Conservation (phyloP, 2,113 vertebrate genomes). For the Scartelaos histophorus region DNA sequence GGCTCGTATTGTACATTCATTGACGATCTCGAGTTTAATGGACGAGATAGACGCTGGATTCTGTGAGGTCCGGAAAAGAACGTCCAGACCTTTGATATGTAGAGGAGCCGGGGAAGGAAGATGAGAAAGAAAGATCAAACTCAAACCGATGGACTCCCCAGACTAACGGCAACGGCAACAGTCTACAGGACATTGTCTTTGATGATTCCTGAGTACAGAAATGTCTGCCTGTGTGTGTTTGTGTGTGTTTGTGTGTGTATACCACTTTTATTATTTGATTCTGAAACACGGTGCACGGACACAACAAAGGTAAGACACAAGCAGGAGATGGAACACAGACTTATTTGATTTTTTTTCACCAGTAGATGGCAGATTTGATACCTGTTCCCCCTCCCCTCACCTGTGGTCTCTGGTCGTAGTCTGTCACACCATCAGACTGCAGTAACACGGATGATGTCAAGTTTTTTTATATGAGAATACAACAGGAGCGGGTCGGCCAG, state of each 20-base stretch:
- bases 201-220: no score
- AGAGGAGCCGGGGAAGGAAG: not conserved
- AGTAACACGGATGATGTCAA: no score
- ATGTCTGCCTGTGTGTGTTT: no score
- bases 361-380: no score
- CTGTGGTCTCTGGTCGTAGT: no score
- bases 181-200: no score
- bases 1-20: not conserved
- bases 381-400: no score
- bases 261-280: not conserved
- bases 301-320: not conserved
- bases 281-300: not conserved
- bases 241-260: no score
- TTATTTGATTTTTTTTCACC: no score
- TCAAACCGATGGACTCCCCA: not conserved
- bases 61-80: not conserved
- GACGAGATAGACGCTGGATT: not conserved
- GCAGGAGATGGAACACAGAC: not conserved
- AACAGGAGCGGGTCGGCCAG: no score
- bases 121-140: conserved; percentile 21
- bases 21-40: not conserved
- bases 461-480: no score
- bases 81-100: not conserved
- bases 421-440: no score
- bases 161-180: not conserved